Base-by-base conservation (phyloP, 1,140 invertebrate genomes). In the Neelides sp. region DNA sequence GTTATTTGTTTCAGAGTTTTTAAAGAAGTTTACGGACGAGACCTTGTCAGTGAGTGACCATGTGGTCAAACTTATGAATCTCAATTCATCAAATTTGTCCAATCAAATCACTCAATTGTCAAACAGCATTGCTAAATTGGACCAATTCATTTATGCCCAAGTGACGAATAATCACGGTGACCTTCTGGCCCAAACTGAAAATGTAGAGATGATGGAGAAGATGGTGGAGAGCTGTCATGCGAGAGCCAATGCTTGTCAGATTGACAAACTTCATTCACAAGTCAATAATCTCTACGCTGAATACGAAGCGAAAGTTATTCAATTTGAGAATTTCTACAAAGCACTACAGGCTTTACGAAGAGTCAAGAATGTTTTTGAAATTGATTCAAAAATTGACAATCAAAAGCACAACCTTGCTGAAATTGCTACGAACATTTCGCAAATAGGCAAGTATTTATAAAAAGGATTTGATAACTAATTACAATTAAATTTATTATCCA, bases 121-220 rank as follows among this genome's bases (percentile, higher is more conserved):
- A 7, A 54, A 44, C 15, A 43, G 34, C 32, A 54, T 54, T 44
- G 28, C 52, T 7, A 32, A 39, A 13, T 50, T 57, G 8, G 55
- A 57, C 19, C 55, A 57, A 27, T 46, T 48, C 24, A 57, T 57
- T 32, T 45, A 52, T 22, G 36, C 40, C 3, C 37, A 52, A 35
- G 58, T 61, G 1, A 48, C 39, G 3, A 48, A 39, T 5, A 42
- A 61, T 52, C 58, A 61, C 50, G 51, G 50, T 12, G 54, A 57
- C 26, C 47, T 61, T 13, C 36, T 61, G 32, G 58, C 58, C 3
- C 58, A 61, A 50, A 61, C 54, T 3, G 44, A 54, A 13, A 61
- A 61, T 50, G 52, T 61, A 1, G 58, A 61, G 35, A 24, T 52
- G n/a, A 53, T 61, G 58, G 58, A 61, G 32, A 35, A 19, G 27